Evolutionary conservation across 2,888 invertebrate species (phyloP).

Genomic region (Lycocerus yunnanus): DNA sequence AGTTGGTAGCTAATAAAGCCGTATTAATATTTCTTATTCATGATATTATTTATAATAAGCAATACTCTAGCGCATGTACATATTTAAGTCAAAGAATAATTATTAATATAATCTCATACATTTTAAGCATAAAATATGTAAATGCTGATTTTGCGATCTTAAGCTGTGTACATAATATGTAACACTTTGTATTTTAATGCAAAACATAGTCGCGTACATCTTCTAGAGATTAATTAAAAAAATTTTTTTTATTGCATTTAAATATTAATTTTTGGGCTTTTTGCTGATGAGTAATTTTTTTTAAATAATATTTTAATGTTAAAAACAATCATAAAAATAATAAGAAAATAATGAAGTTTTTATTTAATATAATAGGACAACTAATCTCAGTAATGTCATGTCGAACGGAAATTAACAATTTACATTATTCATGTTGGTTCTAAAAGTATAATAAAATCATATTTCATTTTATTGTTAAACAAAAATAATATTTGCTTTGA

Average conservation of each 20-base stretch:
- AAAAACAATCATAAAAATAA: not conserved
- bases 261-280: not conserved
- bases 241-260: too few species aligned
- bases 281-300: not conserved
- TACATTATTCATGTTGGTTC: not conserved
- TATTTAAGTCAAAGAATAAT: too few species aligned
- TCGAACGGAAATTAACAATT: not conserved
- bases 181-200: not conserved
- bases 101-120: not conserved
- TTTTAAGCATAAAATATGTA: too few species aligned
- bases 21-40: too few species aligned
- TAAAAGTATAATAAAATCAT: not conserved
- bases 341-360: not conserved
- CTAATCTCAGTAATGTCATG: slow-evolving; percentile 6
- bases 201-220: not conserved
- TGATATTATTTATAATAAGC: too few species aligned
- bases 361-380: not conserved
- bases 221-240: too few species aligned
- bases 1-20: too few species aligned
- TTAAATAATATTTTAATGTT: not conserved
- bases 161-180: too few species aligned
- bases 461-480: not conserved
- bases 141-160: too few species aligned
- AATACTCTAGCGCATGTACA: too few species aligned
- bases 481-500: not conserved